Evolutionary conservation across 2,797 vertebrate genomes (phyloP), one percentile per base, ranked within the genome.

Genomic region (Sphaeramia orbicularis): DNA sequence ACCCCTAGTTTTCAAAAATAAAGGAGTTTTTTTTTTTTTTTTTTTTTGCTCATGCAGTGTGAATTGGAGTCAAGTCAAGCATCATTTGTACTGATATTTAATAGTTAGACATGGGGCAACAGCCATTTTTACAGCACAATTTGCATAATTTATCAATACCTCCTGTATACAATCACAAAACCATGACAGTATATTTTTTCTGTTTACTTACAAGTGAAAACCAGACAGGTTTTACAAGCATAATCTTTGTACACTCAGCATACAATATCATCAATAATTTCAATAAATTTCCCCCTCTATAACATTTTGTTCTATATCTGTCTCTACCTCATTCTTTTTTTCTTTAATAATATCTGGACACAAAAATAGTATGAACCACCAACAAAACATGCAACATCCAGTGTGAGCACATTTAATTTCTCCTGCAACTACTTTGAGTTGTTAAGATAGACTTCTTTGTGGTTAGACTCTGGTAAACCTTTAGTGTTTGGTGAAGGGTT

Each of bases 161-260:
- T 95, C 93, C 95, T 97, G 96, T 97, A 92, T 97, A 97, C 95
- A 96, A 95, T 93, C 97, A 99, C 97, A 95, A 97, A 98, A 98
- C 94, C 94, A 96, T 96, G 95, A 97, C 95, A 93, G 93, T 92
- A 87, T 67, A 84, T 90, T 85, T 84, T 86, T 87, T 88, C 76
- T 77, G 94, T 96, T 96, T 97, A 97, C 96, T 96, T 92, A 95
- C 92, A 93, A 95, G 87, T 97, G 94, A 93, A 96, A 96, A 93
- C 86, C 93, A 95, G 94, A 98, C 93, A 92, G 88, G 94, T 96
- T 98, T 96, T 96, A 97, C 95, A 96, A 95, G 96, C 96, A 95
- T 95, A 77, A 94, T 96, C 89, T 94, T 94, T 96, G 93, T 96
- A 97, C 95, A 97, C 78, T 94, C 91, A 91, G 94, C 93, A 93